Conservation (phyloP, 64 coral and sea anemone genomes). For the Dendronephthya gigantea region DNA sequence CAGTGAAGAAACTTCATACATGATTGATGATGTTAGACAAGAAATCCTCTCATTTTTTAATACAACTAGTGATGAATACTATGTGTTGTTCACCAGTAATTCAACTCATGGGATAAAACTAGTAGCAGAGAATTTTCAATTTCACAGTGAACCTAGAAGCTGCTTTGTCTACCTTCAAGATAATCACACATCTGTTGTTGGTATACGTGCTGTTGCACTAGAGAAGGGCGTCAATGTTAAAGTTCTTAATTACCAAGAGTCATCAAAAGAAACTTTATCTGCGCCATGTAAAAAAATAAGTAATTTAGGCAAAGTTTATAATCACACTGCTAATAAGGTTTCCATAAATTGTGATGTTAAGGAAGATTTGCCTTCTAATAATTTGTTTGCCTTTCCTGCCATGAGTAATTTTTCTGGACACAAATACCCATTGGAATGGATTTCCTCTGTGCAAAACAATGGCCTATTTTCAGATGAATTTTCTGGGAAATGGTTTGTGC, state of each 20-base stretch:
- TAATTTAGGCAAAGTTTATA: too few relatives aligned
- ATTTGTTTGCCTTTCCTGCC: conserved; percentile 84
- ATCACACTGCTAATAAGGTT: not conserved
- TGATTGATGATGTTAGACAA: conserved; percentile 55
- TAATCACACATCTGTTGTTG: conserved; percentile 94
- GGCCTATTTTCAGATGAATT: not conserved
- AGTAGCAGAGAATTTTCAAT: conserved; percentile 72
- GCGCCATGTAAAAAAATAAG: not conserved
- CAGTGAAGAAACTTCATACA: conserved; percentile 54
- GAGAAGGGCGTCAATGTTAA: conserved; percentile 41
- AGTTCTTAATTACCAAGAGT: conserved; percentile 46
- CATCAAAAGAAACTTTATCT: not conserved
- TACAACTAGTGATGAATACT: conserved; percentile 57
- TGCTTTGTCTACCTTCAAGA: conserved; percentile 68
- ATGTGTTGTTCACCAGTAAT: conserved; percentile 72
- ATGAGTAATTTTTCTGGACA: conserved; percentile 91
- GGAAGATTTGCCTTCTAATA: not conserved
- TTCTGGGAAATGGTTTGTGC: conserved; percentile 51
- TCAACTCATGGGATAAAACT: conserved; percentile 69
- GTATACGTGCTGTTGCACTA: conserved; percentile 65
- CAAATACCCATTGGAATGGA: conserved; percentile 70
- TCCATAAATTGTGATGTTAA: not conserved
- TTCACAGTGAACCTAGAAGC: conserved; percentile 22
- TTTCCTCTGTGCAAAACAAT: conserved; percentile 36
- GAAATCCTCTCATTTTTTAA: conserved; percentile 67